A percentile compares a stretch with the other conserved stretches of the same genome.
Conservation (phyloP, 37 sponge, comb jelly and placozoan genomes). For the Ianthella basta region DNA sequence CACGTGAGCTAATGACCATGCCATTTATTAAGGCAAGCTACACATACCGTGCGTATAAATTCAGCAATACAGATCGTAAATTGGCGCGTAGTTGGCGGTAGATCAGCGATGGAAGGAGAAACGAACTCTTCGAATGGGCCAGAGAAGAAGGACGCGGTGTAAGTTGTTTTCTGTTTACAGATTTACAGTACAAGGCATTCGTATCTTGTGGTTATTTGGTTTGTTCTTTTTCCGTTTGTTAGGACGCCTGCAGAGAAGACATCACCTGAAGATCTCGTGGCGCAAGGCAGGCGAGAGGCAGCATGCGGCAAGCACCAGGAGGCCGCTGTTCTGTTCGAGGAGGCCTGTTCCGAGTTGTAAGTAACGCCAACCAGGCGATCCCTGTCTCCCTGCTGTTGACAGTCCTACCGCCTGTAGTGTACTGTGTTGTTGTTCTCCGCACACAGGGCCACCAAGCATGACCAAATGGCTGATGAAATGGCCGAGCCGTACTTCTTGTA, state of each 20-base stretch:
- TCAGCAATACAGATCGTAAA: too few relatives aligned
- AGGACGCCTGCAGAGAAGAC: conserved; percentile 13
- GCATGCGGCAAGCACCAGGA: conserved; percentile 48
- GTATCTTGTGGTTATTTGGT: neutral
- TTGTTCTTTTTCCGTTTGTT: neutral
- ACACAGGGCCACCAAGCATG: conserved; percentile 40
- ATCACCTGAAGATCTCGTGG: conserved; percentile 38
- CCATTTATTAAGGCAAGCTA: too few relatives aligned
- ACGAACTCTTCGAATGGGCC: too few relatives aligned
- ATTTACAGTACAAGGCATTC: too few relatives aligned
- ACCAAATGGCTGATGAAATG: conserved; percentile 60
- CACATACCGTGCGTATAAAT: too few relatives aligned
- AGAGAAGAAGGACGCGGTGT: neutral
- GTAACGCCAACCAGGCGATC: neutral
- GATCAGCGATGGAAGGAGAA: too few relatives aligned
- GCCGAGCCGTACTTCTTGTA: conserved; percentile 87
- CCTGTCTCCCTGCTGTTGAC: too few relatives aligned
- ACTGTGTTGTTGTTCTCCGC: neutral
- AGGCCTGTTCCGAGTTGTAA: conserved; percentile 53
- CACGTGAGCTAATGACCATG: too few relatives aligned
- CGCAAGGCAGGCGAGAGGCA: conserved; percentile 50
- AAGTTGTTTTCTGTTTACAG: neutral
- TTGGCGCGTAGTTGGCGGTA: too few relatives aligned
- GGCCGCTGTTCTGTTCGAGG: conserved; percentile 53
- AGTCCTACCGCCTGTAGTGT: neutral